Percentiles rank a stretch among this genome's conserved stretches.
Evolutionary conservation across 2,797 vertebrate genomes (phyloP).

Genomic region (Eospalax fontanierii): DNA sequence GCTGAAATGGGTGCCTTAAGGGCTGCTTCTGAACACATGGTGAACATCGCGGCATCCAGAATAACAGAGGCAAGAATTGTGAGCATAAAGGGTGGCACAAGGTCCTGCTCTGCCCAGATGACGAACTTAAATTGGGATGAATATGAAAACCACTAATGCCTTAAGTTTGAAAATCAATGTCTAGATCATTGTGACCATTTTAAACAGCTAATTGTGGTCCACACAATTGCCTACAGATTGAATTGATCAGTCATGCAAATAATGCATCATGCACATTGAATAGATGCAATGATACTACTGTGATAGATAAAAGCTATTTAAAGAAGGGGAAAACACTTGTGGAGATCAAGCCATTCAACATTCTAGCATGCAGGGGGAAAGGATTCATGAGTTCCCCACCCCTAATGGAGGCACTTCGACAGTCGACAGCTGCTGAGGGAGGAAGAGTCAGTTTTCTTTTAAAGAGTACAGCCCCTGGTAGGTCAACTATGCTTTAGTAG

Average conservation of each 20-base stretch:
- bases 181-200: background rate
- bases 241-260: background rate
- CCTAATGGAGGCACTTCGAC: background rate
- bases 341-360: background rate
- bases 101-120: background rate
- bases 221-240: conserved; percentile 4
- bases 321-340: conserved; percentile 43
- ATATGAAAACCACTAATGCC: background rate
- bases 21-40: conserved; percentile 19
- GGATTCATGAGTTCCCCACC: background rate
- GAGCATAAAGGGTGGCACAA: background rate
- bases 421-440: background rate
- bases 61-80: background rate
- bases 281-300: background rate
- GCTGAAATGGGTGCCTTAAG: background rate
- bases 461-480: too few species aligned
- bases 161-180: conserved; percentile 26
- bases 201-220: background rate
- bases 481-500: background rate
- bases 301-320: conserved; percentile 48
- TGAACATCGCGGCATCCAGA: background rate
- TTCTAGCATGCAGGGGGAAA: background rate
- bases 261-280: background rate
- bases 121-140: conserved; percentile 41
- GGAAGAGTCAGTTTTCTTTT: background rate